Conservation (phyloP, 2,797 vertebrate genomes). For the Pseudocheirus occidentalis region DNA sequence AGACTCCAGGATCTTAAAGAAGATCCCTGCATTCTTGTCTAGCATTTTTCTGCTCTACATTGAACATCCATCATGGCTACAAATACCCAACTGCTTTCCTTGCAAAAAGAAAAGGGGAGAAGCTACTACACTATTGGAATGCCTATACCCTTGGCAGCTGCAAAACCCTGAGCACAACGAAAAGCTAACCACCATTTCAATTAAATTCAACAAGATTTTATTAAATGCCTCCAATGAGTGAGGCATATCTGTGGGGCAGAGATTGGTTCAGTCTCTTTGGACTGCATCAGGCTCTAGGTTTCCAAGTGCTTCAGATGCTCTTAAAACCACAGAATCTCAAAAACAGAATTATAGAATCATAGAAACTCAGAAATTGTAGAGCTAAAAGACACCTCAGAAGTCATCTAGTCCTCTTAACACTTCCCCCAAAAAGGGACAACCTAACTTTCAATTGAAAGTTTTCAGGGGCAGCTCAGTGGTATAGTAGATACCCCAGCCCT, state of each 20-base stretch:
- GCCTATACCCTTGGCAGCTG: not conserved
- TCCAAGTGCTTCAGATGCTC: not conserved
- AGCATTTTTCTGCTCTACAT: not conserved
- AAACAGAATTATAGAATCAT: not conserved
- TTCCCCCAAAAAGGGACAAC: not conserved
- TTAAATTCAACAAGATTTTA: not conserved
- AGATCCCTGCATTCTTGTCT: not conserved
- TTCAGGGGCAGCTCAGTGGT: not conserved
- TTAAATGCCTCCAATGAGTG: not conserved
- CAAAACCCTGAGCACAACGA: not conserved
- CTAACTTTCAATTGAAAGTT: not conserved
- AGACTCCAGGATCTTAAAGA: not conserved
- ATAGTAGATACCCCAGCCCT: no score
- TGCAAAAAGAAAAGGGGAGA: not conserved
- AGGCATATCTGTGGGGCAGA: not conserved
- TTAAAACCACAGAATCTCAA: not conserved
- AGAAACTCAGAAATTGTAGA: not conserved
- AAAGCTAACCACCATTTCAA: not conserved
- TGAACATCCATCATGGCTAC: not conserved
- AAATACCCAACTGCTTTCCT: not conserved
- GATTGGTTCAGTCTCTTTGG: not conserved
- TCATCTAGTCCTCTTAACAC: not conserved
- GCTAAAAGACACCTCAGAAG: not conserved
- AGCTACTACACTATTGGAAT: not conserved
- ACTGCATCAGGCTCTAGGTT: not conserved